Percentiles rank a stretch among this genome's conserved stretches.
These are phyloP conservation scores for Gastracanthus pulcherrimus DNA, from an alignment of 2,888 invertebrate genomes.

Conservation along the genomic window DNA sequence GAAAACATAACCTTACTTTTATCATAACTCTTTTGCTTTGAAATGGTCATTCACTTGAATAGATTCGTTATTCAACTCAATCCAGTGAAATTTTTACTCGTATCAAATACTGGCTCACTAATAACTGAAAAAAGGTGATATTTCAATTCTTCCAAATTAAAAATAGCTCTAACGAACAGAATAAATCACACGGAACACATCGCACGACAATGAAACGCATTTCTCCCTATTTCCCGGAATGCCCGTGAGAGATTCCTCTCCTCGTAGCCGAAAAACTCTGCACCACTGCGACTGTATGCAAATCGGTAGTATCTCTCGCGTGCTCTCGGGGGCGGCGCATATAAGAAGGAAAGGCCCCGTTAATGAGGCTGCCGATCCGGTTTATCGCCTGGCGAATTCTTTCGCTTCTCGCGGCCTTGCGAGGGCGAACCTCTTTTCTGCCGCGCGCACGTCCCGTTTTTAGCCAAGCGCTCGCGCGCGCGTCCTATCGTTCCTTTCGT, in stretches of 20 bases:
- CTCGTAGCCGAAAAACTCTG: slow-evolving; percentile 11
- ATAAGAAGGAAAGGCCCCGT: slow-evolving; percentile 14
- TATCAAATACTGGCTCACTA: too few species aligned
- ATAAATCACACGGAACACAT: too few species aligned
- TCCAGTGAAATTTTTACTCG: too few species aligned
- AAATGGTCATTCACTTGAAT: too few species aligned
- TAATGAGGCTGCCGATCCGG: slow-evolving; percentile 58
- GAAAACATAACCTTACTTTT: too few species aligned
- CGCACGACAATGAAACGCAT: too few species aligned
- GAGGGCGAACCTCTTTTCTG: slow-evolving; percentile 18
- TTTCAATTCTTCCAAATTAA: too few species aligned
- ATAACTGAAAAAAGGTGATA: too few species aligned
- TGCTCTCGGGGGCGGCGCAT: background rate
- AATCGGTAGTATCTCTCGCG: background rate
- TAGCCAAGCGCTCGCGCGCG: background rate
- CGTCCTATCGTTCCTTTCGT: background rate
- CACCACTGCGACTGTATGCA: slow-evolving; percentile 15
- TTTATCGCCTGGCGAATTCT: slow-evolving; percentile 48
- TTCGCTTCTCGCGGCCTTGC: slow-evolving; percentile 52
- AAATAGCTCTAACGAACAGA: too few species aligned
- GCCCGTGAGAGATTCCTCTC: slow-evolving; percentile 3
- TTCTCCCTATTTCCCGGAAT: too few species aligned
- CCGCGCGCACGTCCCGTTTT: background rate
- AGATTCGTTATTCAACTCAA: too few species aligned
- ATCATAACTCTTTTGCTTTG: too few species aligned